Evolutionary conservation across 2,113 vertebrate genomes (phyloP).

Genomic region (Rhinolophus ferrumequinum): DNA sequence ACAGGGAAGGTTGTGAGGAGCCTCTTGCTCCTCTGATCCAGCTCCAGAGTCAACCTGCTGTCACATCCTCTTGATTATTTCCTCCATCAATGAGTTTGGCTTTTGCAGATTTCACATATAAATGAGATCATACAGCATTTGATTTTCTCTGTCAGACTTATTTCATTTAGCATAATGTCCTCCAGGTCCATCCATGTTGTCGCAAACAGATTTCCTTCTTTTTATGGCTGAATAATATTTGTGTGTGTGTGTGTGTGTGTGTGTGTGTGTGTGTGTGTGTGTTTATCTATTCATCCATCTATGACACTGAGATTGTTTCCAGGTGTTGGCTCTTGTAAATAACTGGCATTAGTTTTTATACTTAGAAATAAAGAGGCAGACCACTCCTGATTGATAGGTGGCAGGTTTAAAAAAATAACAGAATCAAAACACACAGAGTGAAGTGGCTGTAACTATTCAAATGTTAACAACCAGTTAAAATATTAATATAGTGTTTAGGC

Average conservation of each 20-base stretch:
- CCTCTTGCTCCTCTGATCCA: not conserved
- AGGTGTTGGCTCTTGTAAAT: not conserved
- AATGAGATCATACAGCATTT: not conserved
- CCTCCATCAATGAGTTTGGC: not conserved
- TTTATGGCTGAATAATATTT: not conserved
- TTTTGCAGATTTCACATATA: not conserved
- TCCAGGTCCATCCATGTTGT: not conserved
- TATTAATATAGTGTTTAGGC: not conserved
- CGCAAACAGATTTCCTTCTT: not conserved
- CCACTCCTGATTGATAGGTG: no score
- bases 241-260: not conserved
- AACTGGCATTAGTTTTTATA: constrained; percentile 27
- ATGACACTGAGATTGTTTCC: not conserved
- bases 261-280: not conserved
- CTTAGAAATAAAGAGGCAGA: not conserved
- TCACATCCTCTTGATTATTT: not conserved
- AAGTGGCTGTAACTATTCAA: not conserved
- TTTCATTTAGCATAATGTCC: not conserved
- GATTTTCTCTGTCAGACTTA: not conserved
- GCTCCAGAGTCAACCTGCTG: not conserved
- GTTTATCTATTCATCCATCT: not conserved
- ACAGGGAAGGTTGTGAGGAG: not conserved
- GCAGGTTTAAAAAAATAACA: not conserved
- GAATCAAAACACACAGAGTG: not conserved
- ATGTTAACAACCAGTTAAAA: not conserved